These are phyloP conservation scores for Oriolus oriolus DNA, from an alignment of 2,113 vertebrate genomes.

Conservation along the genomic window DNA sequence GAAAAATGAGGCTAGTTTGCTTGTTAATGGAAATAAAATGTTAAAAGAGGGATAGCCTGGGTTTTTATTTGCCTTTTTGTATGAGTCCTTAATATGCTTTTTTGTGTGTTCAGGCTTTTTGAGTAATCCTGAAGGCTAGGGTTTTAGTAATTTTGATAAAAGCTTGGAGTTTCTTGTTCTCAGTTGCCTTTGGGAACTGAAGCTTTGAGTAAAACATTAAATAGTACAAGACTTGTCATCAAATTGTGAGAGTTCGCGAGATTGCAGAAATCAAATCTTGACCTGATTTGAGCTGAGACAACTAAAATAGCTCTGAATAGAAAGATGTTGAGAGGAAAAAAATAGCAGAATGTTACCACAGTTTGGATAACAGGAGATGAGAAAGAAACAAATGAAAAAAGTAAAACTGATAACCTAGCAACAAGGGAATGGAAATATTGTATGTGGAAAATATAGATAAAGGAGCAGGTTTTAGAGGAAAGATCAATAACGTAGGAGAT, in stretches of 20 bases:
- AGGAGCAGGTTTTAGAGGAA: background rate
- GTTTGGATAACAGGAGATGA: background rate
- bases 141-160: slow-evolving; percentile 30
- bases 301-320: background rate
- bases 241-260: background rate
- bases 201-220: slow-evolving; percentile 18
- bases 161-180: slow-evolving; percentile 8
- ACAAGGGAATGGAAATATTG: background rate
- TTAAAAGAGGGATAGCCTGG: background rate
- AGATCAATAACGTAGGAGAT: background rate
- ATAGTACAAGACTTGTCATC: background rate
- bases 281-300: background rate
- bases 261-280: background rate
- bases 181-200: background rate
- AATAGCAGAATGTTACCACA: background rate
- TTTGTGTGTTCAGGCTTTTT: background rate
- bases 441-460: background rate
- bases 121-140: background rate
- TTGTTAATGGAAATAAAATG: background rate
- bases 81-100: background rate
- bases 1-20: background rate
- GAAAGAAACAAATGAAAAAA: background rate
- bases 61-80: background rate
- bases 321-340: background rate
- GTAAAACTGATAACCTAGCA: background rate